These are phyloP conservation scores for Graptemys geographica DNA, from an alignment of 2,797 vertebrate species.

Conservation along the genomic window DNA sequence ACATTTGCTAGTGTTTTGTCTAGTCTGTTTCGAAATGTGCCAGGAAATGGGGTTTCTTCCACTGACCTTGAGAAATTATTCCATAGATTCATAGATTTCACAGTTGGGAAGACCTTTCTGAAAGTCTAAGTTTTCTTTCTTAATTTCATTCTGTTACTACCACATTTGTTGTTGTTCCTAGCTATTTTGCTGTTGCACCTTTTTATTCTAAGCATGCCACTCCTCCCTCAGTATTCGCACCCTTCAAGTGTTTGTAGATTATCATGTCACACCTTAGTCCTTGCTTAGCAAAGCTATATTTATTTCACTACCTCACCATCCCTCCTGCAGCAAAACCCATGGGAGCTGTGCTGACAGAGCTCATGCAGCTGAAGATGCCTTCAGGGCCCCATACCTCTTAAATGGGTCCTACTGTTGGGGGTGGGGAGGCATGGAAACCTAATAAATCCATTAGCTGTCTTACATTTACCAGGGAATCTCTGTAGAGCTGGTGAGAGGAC, in stretches of 20 bases:
- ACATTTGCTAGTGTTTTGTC: background rate
- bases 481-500: background rate
- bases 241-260: background rate
- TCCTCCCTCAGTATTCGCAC: background rate
- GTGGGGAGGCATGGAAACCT: background rate
- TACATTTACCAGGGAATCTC: background rate
- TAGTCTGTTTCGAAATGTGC: background rate
- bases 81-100: background rate
- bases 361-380: background rate
- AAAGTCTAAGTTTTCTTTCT: background rate
- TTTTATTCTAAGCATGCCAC: background rate
- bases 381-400: background rate
- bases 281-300: background rate
- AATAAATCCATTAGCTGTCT: background rate
- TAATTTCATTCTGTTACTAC: background rate
- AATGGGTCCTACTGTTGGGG: background rate
- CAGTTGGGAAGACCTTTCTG: background rate
- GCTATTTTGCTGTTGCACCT: background rate
- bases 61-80: background rate
- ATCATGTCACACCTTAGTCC: background rate
- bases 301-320: background rate
- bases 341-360: background rate
- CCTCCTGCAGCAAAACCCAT: background rate
- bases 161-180: background rate
- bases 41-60: background rate